phyloP scores from a whole-genome alignment of 2,888 invertebrate genomes.

The Harpagoxenus sublaevis region DNA sequence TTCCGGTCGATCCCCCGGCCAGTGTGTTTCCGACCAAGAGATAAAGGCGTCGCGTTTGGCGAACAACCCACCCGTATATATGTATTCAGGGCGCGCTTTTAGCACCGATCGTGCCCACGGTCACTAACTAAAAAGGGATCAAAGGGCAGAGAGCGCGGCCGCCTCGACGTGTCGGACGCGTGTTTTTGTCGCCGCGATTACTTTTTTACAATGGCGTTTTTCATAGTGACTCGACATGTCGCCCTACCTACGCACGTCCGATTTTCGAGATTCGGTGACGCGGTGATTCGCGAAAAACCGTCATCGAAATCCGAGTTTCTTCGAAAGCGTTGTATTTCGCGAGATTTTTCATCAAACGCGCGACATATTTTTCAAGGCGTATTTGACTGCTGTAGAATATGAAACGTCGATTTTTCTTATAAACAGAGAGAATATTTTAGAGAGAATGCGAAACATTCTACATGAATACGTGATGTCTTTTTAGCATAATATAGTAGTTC shows the following conservation, averaged over 20 bases:
- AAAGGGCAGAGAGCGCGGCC: slow-evolving; percentile 60
- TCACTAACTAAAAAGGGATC: slow-evolving; percentile 67
- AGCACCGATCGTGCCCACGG: slow-evolving; percentile 63
- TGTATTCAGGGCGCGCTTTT: slow-evolving; percentile 59
- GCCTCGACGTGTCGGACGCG: slow-evolving; percentile 44
- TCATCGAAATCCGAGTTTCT: slow-evolving; percentile 26
- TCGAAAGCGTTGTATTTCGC: slow-evolving; percentile 44
- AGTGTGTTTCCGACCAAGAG: slow-evolving; percentile 31
- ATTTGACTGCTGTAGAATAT: neutral
- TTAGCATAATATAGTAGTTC: neutral
- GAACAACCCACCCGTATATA: slow-evolving; percentile 61
- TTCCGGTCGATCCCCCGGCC: slow-evolving; percentile 33
- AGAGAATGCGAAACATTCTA: neutral
- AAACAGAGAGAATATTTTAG: neutral
- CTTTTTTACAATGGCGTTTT: slow-evolving; percentile 34
- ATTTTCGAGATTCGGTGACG: slow-evolving; percentile 31
- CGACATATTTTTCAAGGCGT: neutral
- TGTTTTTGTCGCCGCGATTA: slow-evolving; percentile 43
- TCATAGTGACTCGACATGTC: slow-evolving; percentile 1
- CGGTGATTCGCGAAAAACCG: slow-evolving; percentile 22
- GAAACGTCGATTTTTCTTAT: neutral
- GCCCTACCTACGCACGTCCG: neutral
- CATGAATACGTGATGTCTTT: neutral
- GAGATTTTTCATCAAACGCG: neutral
- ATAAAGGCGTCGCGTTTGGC: slow-evolving; percentile 58